phyloP scores from a whole-genome alignment of 2,888 invertebrate genomes.

The Drosophila greeni region DNA sequence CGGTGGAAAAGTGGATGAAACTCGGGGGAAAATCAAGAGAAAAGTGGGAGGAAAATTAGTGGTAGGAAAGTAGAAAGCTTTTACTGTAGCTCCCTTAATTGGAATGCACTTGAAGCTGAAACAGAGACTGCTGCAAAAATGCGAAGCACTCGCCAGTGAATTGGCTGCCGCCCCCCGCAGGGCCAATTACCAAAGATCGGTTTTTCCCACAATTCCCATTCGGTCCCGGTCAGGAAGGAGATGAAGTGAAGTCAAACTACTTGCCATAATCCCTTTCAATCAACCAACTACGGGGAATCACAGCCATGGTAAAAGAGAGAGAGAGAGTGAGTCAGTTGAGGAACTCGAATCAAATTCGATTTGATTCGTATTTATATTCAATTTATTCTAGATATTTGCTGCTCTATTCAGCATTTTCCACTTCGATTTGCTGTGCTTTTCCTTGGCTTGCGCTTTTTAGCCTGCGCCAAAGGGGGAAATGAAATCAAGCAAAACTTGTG shows the following conservation, averaged over 20 bases:
- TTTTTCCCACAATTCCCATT: constrained; percentile 16
- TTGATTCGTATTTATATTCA: constrained; percentile 71
- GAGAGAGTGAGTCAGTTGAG: background rate
- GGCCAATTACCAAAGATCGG: constrained; percentile 48
- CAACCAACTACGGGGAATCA: constrained; percentile 42
- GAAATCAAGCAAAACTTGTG: constrained; percentile 36
- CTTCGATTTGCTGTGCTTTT: constrained; percentile 33
- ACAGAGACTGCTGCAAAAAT: constrained; percentile 44
- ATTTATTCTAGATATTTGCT: constrained; percentile 64
- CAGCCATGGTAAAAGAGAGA: background rate
- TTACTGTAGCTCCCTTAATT: constrained; percentile 54
- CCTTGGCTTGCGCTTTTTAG: constrained; percentile 26
- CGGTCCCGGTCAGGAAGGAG: background rate
- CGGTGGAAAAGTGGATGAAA: background rate
- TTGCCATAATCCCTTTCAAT: constrained; percentile 44
- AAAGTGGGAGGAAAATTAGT: constrained; percentile 10
- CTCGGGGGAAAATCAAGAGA: background rate
- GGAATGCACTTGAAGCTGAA: constrained; percentile 66
- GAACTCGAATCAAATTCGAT: constrained; percentile 49
- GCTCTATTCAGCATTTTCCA: constrained; percentile 43
- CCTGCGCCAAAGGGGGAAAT: constrained; percentile 18
- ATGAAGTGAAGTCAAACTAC: constrained; percentile 25
- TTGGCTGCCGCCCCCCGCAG: constrained; percentile 21
- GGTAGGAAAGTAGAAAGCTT: constrained; percentile 4
- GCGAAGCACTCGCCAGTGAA: constrained; percentile 41